phyloP scores from a whole-genome alignment of 2,888 invertebrate genomes.

The Agrenia bidenticulata region DNA sequence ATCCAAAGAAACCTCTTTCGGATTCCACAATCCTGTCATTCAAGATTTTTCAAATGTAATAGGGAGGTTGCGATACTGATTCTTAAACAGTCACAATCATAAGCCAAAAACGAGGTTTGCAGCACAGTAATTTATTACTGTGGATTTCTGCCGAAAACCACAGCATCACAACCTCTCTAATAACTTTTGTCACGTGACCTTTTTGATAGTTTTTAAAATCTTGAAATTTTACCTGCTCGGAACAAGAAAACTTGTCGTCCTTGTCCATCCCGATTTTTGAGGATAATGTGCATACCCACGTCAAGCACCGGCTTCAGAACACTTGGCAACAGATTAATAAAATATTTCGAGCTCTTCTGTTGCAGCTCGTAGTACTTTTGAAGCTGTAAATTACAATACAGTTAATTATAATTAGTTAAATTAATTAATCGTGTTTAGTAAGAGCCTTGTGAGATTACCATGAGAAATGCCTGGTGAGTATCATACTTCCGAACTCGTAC shows the following conservation, averaged over 20 bases:
- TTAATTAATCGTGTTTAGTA: no score
- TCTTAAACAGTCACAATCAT: no score
- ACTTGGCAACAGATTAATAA: background rate
- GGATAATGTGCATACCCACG: background rate
- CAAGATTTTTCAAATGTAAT: no score
- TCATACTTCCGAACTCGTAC: background rate
- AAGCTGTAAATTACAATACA: no score
- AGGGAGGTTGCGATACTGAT: no score
- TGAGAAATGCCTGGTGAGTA: background rate
- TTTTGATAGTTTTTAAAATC: no score
- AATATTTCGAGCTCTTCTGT: background rate
- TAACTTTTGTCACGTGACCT: no score
- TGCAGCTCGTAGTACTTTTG: background rate
- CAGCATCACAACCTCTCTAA: no score
- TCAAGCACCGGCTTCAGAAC: background rate
- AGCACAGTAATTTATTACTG: no score
- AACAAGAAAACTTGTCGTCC: conserved; percentile 1
- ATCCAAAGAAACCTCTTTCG: background rate
- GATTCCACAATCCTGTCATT: conserved; percentile 1
- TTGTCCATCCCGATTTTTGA: background rate
- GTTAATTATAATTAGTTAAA: no score
- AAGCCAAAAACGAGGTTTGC: no score
- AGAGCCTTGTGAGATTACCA: background rate
- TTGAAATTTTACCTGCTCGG: background rate
- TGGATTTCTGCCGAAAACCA: no score